These are phyloP conservation scores for Physocephala rufipes DNA, from an alignment of 2,888 invertebrate genomes.

Conservation along the genomic window DNA sequence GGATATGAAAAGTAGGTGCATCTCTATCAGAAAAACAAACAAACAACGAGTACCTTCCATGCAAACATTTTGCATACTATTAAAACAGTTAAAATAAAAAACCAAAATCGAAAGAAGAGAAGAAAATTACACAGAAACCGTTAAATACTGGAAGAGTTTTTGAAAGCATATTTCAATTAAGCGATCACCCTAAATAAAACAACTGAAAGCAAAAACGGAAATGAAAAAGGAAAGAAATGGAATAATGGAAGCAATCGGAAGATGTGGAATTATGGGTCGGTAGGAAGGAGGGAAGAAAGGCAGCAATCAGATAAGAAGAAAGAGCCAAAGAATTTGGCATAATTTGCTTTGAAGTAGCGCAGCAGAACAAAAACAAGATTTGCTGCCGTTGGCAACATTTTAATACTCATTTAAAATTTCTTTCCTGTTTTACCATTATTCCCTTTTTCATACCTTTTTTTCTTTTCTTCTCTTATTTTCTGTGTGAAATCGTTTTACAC, in stretches of 20 bases:
- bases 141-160: conserved; percentile 10
- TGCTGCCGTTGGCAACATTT: conserved; percentile 39
- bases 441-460: neutral
- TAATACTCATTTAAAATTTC: conserved; percentile 53
- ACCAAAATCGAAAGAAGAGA: neutral
- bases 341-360: neutral
- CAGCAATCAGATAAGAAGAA: no score
- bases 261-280: neutral
- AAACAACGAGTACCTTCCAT: neutral
- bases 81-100: conserved; percentile 45
- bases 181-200: conserved; percentile 61
- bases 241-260: neutral
- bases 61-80: conserved; percentile 56
- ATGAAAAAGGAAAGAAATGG: neutral
- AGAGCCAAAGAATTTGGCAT: no score
- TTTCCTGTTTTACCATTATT: conserved; percentile 39
- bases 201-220: neutral
- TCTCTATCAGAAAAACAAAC: conserved; percentile 26
- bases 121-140: conserved; percentile 12
- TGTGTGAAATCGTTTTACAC: neutral
- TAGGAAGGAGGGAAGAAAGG: neutral
- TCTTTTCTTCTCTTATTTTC: neutral
- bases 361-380: neutral
- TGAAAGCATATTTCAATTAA: conserved; percentile 64
- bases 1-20: conserved; percentile 14